These are phyloP conservation scores for Trialeurodes vaporariorum DNA, from an alignment of 1,140 invertebrate genomes.

Conservation along the genomic window DNA sequence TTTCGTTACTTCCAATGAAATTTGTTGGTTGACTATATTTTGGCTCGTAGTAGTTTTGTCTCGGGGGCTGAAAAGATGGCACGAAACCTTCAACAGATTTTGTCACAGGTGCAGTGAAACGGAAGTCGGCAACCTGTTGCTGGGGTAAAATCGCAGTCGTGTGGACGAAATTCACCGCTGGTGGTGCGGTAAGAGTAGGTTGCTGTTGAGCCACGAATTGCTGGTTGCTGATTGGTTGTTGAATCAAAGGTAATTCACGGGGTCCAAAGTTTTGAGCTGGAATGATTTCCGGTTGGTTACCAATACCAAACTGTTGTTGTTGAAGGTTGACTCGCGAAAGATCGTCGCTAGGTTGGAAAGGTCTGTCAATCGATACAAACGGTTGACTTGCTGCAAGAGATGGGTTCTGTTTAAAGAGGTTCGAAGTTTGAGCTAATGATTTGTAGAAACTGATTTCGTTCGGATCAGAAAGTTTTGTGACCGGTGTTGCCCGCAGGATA, in stretches of 20 bases:
- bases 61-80: neutral
- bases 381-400: neutral
- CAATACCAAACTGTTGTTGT: neutral
- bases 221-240: neutral
- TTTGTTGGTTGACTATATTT: conserved; percentile 1
- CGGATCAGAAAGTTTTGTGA: conserved; percentile 24
- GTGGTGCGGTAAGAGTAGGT: no score
- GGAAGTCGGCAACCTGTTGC: neutral
- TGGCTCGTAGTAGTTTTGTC: neutral
- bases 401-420: conserved; percentile 28
- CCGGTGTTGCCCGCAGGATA: conserved; percentile 17
- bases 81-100: no score
- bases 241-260: neutral
- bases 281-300: neutral
- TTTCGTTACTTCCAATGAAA: neutral
- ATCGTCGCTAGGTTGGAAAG: neutral
- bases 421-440: conserved; percentile 25
- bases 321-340: neutral
- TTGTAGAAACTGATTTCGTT: conserved; percentile 7
- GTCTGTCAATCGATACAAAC: neutral
- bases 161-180: neutral
- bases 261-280: neutral
- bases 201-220: neutral
- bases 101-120: no score
- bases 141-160: neutral